Evolutionary conservation across 2,888 invertebrate genomes (phyloP), one percentile per base, ranked within the genome.

Genomic region (Pycnomerus fuliginosus): DNA sequence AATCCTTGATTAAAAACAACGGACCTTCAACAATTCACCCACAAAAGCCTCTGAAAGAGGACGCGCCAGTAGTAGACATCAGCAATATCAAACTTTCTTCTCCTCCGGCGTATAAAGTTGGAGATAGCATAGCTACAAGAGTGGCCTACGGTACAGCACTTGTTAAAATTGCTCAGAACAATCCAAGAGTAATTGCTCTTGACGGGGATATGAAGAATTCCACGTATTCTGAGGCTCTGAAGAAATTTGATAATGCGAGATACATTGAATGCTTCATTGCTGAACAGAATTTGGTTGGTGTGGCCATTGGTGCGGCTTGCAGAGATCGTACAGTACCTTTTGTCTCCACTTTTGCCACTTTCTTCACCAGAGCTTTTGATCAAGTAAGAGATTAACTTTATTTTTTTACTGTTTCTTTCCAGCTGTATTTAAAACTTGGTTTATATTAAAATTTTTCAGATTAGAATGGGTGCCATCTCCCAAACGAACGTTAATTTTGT

Each of bases 151-250:
- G 99, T 3, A 88, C 84, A 11, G 98, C 91, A 1, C 76, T 99
- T 44, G 89, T 87, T 51, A 99, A 98, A 76, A 80, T 99, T 56
- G 85, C 80, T 0, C 78, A 82, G 48, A 80, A 75, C 48, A 85
- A 85, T 66, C 70, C 78, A 53, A 84, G 94, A 44, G 93, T 99
- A 12, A 85, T 99, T 61, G 96, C 94, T 33, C 72, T 99, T 60
- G 98, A 99, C 70, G 98, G 94, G 14, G 99, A 99, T 72, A 97
- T 96, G 55, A 99, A 98, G 75, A 99, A 99, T 74, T 99, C 98
- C 0, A 99, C 99, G 0, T 99, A 84, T 75, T 89, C 98, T 10
- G 93, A 94, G 61, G 94, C 90, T 68, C 81, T 98, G 52, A 88
- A 87, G 70, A 82, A 86, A 57, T 84, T 75, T 16, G 76, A 77